Conservation (phyloP, 2,888 invertebrate species). For the Folsomia candida region DNA sequence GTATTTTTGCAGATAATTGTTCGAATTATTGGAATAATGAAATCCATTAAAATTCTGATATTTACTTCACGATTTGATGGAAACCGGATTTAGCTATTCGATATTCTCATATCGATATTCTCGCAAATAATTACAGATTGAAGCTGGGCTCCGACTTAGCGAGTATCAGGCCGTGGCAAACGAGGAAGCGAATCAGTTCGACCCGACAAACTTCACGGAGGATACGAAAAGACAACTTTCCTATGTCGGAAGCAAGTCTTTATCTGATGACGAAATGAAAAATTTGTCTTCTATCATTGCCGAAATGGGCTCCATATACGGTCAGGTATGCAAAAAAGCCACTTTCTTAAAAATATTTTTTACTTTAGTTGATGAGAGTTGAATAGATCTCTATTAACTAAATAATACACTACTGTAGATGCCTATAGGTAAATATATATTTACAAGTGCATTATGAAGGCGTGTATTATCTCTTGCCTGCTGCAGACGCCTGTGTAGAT, state of each 20-base stretch:
- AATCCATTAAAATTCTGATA: background rate
- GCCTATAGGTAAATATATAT: too few species aligned
- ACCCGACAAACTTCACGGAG: constrained; percentile 43
- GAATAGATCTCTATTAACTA: too few species aligned
- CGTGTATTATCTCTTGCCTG: too few species aligned
- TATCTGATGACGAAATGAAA: constrained; percentile 49
- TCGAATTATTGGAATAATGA: too few species aligned
- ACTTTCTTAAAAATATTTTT: background rate
- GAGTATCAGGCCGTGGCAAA: constrained; percentile 42
- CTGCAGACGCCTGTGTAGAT: too few species aligned
- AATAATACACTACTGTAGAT: too few species aligned
- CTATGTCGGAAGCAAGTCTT: constrained; percentile 45
- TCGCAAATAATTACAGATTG: constrained; percentile 31
- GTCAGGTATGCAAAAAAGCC: constrained; percentile 39
- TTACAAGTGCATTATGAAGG: too few species aligned
- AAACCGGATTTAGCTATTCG: too few species aligned
- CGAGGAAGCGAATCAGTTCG: constrained; percentile 43
- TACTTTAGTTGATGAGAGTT: too few species aligned
- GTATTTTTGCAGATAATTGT: too few species aligned
- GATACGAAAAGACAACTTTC: constrained; percentile 47
- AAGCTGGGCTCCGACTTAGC: constrained; percentile 34
- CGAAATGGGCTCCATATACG: constrained; percentile 50
- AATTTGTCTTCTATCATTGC: constrained; percentile 44
- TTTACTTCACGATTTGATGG: too few species aligned
- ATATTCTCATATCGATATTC: background rate